phyloP scores from a whole-genome alignment of 2,797 vertebrate genomes.

The Lates japonicus region DNA sequence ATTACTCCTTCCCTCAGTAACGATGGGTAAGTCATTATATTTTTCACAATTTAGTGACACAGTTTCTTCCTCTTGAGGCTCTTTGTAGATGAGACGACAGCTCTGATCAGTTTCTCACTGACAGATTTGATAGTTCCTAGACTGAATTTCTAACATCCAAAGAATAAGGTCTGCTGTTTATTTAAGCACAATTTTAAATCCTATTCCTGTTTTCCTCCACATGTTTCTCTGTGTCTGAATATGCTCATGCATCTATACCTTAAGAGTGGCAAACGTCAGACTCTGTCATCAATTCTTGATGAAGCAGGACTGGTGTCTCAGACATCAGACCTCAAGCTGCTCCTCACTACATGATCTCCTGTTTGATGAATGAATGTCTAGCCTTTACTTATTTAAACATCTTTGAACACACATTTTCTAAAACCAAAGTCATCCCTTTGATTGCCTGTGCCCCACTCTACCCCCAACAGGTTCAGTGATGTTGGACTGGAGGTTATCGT shows the following conservation, averaged over 20 bases:
- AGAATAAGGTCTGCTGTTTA: background rate
- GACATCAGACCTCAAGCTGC: conserved; percentile 56
- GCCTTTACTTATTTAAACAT: conserved; percentile 37
- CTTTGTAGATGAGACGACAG: conserved; percentile 32
- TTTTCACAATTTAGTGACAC: conserved; percentile 50
- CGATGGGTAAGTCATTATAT: conserved; percentile 77
- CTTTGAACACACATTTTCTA: conserved; percentile 39
- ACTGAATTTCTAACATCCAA: conserved; percentile 9
- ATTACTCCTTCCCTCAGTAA: conserved; percentile 55
- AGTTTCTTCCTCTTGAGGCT: conserved; percentile 37
- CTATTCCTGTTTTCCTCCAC: background rate
- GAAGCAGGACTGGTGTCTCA: conserved; percentile 59
- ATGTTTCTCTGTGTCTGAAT: conserved; percentile 19
- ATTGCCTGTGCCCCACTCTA: conserved; percentile 67
- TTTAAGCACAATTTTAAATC: background rate
- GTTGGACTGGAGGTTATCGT: conserved; percentile 83
- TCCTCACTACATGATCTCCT: conserved; percentile 39
- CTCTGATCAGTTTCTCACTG: conserved; percentile 12
- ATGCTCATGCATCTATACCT: conserved; percentile 18
- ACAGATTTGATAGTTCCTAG: conserved; percentile 24
- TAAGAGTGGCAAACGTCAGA: conserved; percentile 51
- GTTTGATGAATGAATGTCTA: conserved; percentile 39
- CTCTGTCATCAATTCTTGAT: conserved; percentile 67
- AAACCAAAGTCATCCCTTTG: conserved; percentile 55
- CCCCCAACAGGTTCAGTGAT: conserved; percentile 82